These are phyloP conservation scores for Ataeniobius toweri DNA, from an alignment of 2,797 vertebrate genomes.

Conservation along the genomic window DNA sequence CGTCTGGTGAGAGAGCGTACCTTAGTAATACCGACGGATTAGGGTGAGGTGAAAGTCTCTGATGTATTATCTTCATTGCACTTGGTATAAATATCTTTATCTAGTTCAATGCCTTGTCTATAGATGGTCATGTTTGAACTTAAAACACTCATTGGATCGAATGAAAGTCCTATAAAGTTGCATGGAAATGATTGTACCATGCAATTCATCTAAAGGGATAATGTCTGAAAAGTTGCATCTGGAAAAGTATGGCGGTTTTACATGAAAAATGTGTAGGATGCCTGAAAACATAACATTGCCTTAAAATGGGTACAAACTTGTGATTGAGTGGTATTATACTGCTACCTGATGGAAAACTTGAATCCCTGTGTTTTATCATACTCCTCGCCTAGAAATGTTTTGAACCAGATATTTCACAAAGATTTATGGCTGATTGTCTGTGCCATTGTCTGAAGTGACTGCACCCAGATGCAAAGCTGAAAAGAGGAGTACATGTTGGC, in stretches of 20 bases:
- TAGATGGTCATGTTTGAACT: background rate
- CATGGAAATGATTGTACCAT: background rate
- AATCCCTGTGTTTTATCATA: background rate
- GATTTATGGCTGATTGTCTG: slow-evolving; percentile 3
- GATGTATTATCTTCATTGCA: background rate
- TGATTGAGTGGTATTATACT: background rate
- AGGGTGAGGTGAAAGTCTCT: background rate
- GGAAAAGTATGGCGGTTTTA: background rate
- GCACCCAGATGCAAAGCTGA: background rate
- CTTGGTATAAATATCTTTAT: background rate
- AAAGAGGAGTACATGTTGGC: background rate
- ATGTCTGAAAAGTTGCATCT: background rate
- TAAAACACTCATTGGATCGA: background rate
- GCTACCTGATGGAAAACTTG: background rate
- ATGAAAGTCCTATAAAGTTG: background rate
- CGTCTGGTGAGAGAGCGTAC: background rate
- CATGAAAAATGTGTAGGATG: background rate
- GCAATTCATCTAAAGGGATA: background rate
- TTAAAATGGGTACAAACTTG: background rate
- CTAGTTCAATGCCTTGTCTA: background rate
- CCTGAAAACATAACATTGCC: background rate
- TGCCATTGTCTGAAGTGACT: background rate
- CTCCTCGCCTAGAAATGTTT: background rate
- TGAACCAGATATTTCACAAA: slow-evolving; percentile 15
- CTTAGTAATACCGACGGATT: too few species aligned